These are phyloP conservation scores for Lucilia cuprina DNA, from an alignment of 1,140 invertebrate genomes.

Conservation along the genomic window DNA sequence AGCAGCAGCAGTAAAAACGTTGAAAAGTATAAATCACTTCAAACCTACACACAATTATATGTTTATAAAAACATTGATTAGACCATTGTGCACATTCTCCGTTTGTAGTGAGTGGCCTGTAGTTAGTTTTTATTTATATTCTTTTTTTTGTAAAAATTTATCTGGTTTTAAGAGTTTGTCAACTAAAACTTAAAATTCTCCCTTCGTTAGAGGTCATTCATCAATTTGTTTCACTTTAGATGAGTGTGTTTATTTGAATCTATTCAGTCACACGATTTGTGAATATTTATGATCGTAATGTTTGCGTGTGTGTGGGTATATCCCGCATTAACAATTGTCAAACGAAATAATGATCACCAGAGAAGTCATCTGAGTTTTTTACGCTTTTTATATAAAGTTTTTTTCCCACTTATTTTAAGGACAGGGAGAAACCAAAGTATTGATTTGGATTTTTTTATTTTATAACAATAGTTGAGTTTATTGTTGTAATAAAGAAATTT, in stretches of 20 bases:
- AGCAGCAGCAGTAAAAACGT: not conserved
- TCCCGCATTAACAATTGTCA: not conserved
- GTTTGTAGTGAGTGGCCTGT: not conserved
- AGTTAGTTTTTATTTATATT: not conserved
- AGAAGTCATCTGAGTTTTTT: no score
- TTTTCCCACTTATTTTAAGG: no score
- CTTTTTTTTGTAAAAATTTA: no score
- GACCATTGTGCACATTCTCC: not conserved
- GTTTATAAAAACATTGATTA: slow-evolving; percentile 19
- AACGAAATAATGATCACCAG: not conserved
- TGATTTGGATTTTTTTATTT: no score
- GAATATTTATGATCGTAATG: not conserved
- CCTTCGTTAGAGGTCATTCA: slow-evolving; percentile 29
- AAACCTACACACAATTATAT: not conserved
- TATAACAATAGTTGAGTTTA: no score
- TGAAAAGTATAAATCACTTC: slow-evolving; percentile 26
- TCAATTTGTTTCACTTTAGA: slow-evolving; percentile 29
- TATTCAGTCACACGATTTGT: not conserved
- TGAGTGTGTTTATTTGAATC: not conserved
- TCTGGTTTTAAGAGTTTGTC: not conserved
- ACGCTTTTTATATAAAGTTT: no score
- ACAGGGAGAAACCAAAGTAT: no score
- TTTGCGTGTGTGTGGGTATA: slow-evolving; percentile 6
- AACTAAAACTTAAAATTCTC: not conserved
- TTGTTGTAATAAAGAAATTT: no score